These are phyloP conservation scores for Naja naja DNA, from an alignment of 2,113 vertebrate species.

Conservation along the genomic window DNA sequence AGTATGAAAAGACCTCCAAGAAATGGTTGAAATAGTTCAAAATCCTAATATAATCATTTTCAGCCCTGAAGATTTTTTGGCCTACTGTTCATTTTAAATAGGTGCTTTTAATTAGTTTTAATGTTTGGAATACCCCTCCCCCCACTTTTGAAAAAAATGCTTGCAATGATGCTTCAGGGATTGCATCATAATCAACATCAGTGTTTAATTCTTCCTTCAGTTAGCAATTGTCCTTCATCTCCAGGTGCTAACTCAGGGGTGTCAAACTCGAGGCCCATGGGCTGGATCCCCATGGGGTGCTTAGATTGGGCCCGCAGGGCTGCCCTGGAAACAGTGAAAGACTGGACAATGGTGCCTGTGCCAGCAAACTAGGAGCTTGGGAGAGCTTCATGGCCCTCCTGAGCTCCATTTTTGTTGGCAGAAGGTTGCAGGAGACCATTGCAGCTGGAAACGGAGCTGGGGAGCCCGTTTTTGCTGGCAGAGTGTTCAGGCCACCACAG, in stretches of 20 bases:
- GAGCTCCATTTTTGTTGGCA: too few species aligned
- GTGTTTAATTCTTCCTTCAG: background rate
- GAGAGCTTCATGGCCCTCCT: too few species aligned
- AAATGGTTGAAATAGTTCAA: constrained; percentile 51
- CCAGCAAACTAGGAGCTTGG: too few species aligned
- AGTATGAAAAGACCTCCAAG: constrained; percentile 48
- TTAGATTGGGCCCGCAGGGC: too few species aligned
- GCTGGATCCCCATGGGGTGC: too few species aligned
- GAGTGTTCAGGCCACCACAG: too few species aligned
- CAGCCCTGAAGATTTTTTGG: constrained; percentile 48
- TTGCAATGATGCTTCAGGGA: background rate
- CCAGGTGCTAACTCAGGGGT: background rate
- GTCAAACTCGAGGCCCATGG: too few species aligned
- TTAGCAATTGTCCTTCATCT: background rate
- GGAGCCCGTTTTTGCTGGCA: too few species aligned
- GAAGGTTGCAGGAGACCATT: too few species aligned
- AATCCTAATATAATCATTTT: constrained; percentile 55
- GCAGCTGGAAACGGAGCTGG: too few species aligned
- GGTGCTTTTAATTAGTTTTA: constrained; percentile 41
- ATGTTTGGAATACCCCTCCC: constrained; percentile 5
- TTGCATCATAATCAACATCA: background rate
- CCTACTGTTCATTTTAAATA: constrained; percentile 49
- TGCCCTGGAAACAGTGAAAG: too few species aligned
- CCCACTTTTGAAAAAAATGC: background rate
- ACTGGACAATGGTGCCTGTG: too few species aligned